phyloP scores from a whole-genome alignment of 2,113 vertebrate species.

The Gymnarchus niloticus region DNA sequence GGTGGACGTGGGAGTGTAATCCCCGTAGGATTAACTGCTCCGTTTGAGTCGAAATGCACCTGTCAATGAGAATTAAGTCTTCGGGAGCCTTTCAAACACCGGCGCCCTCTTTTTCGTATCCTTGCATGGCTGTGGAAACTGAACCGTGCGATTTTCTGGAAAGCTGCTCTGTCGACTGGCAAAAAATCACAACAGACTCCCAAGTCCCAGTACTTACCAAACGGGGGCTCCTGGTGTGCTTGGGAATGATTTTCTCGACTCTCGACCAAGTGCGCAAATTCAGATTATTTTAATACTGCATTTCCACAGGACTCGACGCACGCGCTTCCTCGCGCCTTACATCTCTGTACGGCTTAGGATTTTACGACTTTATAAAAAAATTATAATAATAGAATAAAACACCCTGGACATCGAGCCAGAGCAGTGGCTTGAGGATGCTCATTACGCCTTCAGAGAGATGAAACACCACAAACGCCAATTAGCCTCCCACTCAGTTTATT shows the following conservation, averaged over 20 bases:
- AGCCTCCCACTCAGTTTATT: constrained; percentile 42
- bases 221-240: background rate
- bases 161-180: constrained; percentile 50
- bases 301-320: constrained; percentile 40
- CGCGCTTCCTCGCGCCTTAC: constrained; percentile 37
- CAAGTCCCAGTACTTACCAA: background rate
- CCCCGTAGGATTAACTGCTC: constrained; percentile 59
- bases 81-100: constrained; percentile 34
- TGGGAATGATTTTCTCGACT: background rate
- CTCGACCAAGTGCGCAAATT: background rate
- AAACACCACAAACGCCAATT: too few relatives aligned
- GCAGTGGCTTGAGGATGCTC: constrained; percentile 52
- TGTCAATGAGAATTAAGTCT: constrained; percentile 67
- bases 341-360: too few relatives aligned
- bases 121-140: constrained; percentile 32
- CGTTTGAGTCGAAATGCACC: constrained; percentile 63
- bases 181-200: constrained; percentile 22
- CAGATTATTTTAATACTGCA: constrained; percentile 26
- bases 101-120: constrained; percentile 20
- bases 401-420: too few relatives aligned
- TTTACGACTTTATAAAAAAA: too few relatives aligned
- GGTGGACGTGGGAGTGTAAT: constrained; percentile 56
- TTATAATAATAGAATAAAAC: too few relatives aligned
- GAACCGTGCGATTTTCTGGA: constrained; percentile 51
- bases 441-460: too few relatives aligned